Conservation (phyloP, 2,888 invertebrate species). For the Hyalella azteca region DNA sequence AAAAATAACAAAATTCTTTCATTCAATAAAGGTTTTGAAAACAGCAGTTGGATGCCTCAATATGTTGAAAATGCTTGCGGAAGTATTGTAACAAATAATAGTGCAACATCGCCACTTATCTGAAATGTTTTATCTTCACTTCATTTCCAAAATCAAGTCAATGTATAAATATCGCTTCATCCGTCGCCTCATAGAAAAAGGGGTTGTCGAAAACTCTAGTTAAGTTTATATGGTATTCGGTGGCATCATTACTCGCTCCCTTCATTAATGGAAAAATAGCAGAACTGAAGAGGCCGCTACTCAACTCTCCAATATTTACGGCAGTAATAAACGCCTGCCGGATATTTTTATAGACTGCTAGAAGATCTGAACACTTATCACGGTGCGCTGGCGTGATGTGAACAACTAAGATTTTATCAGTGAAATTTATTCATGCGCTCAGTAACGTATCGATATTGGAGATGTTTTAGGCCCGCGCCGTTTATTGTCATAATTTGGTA, state of each 20-base stretch:
- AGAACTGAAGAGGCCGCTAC: conserved; percentile 19
- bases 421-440: conserved; percentile 14
- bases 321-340: conserved; percentile 33
- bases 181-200: no score
- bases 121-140: no score
- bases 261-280: conserved; percentile 32
- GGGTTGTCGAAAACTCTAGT: no score
- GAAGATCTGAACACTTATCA: conserved; percentile 13
- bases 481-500: background rate
- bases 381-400: conserved; percentile 17
- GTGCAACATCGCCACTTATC: no score
- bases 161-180: no score
- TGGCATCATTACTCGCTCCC: background rate
- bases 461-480: background rate
- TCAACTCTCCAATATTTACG: conserved; percentile 20
- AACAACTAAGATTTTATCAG: conserved; percentile 17
- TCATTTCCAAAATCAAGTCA: no score
- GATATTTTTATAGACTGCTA: conserved; percentile 17
- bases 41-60: no score
- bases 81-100: no score
- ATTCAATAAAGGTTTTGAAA: no score
- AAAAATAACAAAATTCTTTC: no score
- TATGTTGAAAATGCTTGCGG: no score
- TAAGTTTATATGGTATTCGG: conserved; percentile 26
- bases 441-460: conserved; percentile 17